Base-by-base conservation (phyloP, 2,113 vertebrate species). In the Ceuthmochares aereus region DNA sequence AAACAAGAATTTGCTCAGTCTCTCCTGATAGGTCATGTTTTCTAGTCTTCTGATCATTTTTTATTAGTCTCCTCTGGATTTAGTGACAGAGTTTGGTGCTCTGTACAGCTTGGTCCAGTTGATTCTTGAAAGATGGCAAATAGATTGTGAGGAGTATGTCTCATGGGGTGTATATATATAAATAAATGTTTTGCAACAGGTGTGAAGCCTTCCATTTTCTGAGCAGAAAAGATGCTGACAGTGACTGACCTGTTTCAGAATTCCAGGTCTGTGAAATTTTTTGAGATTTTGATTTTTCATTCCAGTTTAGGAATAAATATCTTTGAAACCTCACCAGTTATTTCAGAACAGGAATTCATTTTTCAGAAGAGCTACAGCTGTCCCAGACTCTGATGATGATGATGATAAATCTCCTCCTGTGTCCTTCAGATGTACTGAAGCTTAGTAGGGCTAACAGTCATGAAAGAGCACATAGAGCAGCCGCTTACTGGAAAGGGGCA, bases 291-390 rank as follows among this genome's bases (percentile, higher is more conserved):
- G 23, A 40, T 64, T 90, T 92, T 91, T 87, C 47, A 37, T 59
- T 17, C 47, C 30, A 43, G 1, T 83, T 72, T 85, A 52, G 56
- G 67, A 92, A 75, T 66, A 87, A 95, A 32, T 72, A 72, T 64
- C 37, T 82, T 87, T 30, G 76, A 73, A 87, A 87, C n/a, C 20
- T 82, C 66, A 76, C 56, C n/a, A 72, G 34, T 84, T 91, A 64
- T 84, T 96, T 96, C 83, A 81, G 89, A 92, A 77, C 20, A 63
- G 69, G 43, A 82, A 82, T 92, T 92, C 4, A 47, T 91, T 95
- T 91, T 87, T 40, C 36, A 49, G 84, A 72, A 76, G 42, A 84
- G 19, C 54, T 89, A 64, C 63, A 84, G 22, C 70, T 95, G 86
- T 70, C 69, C 40, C 58, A 64, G 43, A 72, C 49, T 89, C 34